phyloP scores from a whole-genome alignment of 2,888 invertebrate genomes.

The Drosophila falleni region DNA sequence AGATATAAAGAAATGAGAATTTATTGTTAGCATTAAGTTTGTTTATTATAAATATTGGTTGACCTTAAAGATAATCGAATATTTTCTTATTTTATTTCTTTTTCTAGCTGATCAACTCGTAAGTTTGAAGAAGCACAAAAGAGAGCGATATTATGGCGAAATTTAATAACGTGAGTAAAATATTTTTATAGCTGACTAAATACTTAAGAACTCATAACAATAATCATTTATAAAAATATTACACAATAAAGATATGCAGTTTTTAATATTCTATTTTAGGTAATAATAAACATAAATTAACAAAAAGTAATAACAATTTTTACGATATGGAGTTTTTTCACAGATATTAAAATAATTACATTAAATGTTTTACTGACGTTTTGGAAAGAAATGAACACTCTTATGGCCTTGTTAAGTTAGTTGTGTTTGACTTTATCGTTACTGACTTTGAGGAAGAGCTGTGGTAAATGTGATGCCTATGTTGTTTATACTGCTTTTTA shows the following conservation, averaged over 20 bases:
- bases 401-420: not conserved
- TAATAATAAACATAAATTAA: not conserved
- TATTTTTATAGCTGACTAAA: conserved; percentile 21
- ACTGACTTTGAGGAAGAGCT: not conserved
- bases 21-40: conserved; percentile 33
- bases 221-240: not conserved
- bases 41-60: conserved; percentile 20
- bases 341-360: not conserved
- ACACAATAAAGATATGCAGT: conserved; percentile 62
- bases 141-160: conserved; percentile 41
- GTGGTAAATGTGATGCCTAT: too few species aligned
- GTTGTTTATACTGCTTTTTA: too few species aligned
- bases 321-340: not conserved
- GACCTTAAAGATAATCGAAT: conserved; percentile 42
- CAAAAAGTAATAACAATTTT: not conserved
- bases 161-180: conserved; percentile 62
- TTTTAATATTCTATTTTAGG: conserved; percentile 6
- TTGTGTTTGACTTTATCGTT: not conserved
- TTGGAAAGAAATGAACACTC: not conserved
- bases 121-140: conserved; percentile 17
- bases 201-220: conserved; percentile 37
- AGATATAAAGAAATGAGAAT: conserved; percentile 6
- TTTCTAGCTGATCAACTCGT: conserved; percentile 27
- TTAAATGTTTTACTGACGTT: not conserved
- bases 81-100: conserved; percentile 32